Percentiles rank a stretch among this genome's conserved stretches.
phyloP scores from a whole-genome alignment of 2,113 vertebrate species.

The human (Homo sapiens) region DNA sequence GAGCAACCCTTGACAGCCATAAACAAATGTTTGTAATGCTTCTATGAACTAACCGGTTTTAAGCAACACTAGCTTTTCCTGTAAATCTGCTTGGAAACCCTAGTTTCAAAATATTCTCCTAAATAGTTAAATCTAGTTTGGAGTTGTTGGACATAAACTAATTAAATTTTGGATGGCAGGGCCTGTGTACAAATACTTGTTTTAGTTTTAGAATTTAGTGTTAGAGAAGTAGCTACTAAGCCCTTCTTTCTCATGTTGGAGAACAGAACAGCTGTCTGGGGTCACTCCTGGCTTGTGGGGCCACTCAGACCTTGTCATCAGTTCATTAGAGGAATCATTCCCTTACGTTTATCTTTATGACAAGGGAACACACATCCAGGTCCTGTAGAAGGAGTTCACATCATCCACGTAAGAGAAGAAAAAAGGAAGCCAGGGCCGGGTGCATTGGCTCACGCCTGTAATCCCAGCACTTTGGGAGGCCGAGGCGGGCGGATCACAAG shows the following conservation, averaged over 20 bases:
- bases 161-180: not conserved
- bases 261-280: not conserved
- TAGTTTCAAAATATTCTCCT: not conserved
- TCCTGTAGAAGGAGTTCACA: not conserved
- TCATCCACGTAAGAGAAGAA: not conserved
- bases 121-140: not conserved
- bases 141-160: not conserved
- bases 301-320: not conserved
- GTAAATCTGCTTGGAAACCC: not conserved
- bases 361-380: not conserved
- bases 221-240: not conserved
- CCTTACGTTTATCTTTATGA: not conserved
- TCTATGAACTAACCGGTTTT: not conserved
- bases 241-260: not conserved
- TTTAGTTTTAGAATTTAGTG: not conserved
- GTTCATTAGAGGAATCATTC: not conserved
- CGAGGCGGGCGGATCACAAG: too few species aligned
- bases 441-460: too few species aligned
- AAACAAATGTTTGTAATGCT: not conserved
- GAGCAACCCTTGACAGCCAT: not conserved
- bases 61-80: not conserved
- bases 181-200: not conserved
- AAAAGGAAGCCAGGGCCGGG: not conserved
- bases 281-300: not conserved
- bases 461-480: too few species aligned